phyloP scores from a whole-genome alignment of 2,888 invertebrate species.

The Drosophila buzzatii region DNA sequence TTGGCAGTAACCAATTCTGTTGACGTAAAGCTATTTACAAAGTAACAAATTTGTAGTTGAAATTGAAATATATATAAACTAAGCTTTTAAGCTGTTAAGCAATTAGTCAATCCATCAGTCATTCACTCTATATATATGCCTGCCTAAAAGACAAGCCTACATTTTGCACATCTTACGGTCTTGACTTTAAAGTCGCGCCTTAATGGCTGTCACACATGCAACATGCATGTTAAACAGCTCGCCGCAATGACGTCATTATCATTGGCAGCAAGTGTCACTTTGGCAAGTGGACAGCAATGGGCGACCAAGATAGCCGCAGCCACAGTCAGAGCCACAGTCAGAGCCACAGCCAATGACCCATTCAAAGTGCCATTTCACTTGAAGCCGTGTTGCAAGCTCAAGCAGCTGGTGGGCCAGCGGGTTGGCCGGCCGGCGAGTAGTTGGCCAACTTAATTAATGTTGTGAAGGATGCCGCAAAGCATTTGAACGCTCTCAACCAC shows the following conservation, averaged over 20 bases:
- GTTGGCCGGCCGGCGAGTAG: slow-evolving; percentile 22
- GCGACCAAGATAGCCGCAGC: slow-evolving; percentile 34
- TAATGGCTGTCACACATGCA: slow-evolving; percentile 47
- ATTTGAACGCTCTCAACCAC: neutral
- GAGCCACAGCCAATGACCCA: slow-evolving; percentile 43
- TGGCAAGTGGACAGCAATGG: slow-evolving; percentile 40
- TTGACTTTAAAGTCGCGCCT: slow-evolving; percentile 31
- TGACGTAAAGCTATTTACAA: neutral
- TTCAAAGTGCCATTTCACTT: slow-evolving; percentile 56
- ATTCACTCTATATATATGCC: too few species aligned
- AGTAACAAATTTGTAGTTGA: neutral
- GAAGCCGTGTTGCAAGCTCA: slow-evolving; percentile 44
- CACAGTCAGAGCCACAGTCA: slow-evolving; percentile 24
- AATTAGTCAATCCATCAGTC: neutral
- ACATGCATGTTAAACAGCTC: slow-evolving; percentile 28
- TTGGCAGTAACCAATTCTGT: neutral
- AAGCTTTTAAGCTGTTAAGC: neutral
- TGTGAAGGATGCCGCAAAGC: slow-evolving; percentile 23
- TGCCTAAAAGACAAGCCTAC: neutral
- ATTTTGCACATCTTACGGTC: neutral
- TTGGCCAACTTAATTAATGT: slow-evolving; percentile 76
- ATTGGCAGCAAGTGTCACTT: slow-evolving; percentile 66
- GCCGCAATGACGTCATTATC: slow-evolving; percentile 76
- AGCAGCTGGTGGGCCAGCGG: slow-evolving; percentile 27
- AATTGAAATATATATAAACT: neutral